A percentile compares a stretch with the other conserved stretches of the same genome.
Evolutionary conservation across 1,140 invertebrate genomes (phyloP).

Genomic region (Parapsyche elsis): DNA sequence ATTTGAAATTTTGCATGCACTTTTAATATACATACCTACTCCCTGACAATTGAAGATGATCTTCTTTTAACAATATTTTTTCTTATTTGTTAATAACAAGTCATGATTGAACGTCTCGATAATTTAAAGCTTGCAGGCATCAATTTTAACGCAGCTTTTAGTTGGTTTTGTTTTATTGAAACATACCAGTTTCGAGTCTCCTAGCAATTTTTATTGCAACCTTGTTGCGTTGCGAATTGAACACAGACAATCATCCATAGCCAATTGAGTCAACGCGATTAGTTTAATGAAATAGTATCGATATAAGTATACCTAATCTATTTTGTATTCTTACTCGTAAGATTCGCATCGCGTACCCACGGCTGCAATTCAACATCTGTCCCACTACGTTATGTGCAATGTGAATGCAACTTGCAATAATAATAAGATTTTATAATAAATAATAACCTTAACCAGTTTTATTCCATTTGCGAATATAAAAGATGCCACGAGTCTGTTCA

Average conservation of each 20-base stretch:
- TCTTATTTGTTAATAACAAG: constrained; percentile 2
- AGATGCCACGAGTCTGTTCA: background rate
- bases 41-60: too few species aligned
- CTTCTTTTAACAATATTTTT: background rate
- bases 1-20: too few species aligned
- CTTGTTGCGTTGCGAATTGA: background rate
- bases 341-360: background rate
- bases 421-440: background rate
- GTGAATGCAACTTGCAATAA: background rate
- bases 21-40: too few species aligned
- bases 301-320: background rate
- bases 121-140: constrained; percentile 9
- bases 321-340: background rate
- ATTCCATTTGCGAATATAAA: background rate
- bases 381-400: background rate
- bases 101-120: constrained; percentile 27
- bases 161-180: background rate
- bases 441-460: too few species aligned
- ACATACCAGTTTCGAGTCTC: background rate
- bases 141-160: constrained; percentile 40
- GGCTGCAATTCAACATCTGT: background rate
- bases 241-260: background rate
- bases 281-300: background rate
- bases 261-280: too few species aligned
- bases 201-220: constrained; percentile 18